Evolutionary conservation across 2,797 vertebrate species (phyloP).

Genomic region (Alca torda): DNA sequence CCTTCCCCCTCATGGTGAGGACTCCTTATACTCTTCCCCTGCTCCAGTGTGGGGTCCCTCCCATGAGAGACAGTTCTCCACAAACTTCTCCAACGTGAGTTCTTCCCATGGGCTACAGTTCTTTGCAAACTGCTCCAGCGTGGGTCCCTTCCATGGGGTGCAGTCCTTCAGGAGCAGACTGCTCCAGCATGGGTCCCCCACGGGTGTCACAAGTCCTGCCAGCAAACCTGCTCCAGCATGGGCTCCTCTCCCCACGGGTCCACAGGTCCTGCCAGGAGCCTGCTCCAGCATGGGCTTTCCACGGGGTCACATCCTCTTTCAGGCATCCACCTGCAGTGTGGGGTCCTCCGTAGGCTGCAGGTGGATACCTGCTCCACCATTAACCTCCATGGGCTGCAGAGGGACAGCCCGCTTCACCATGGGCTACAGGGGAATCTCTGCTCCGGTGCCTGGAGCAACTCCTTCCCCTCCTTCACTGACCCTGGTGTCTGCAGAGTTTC

Average conservation of each 20-base stretch:
- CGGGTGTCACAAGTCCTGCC: not conserved
- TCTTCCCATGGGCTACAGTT: not conserved
- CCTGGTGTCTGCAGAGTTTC: not conserved
- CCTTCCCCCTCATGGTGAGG: not conserved
- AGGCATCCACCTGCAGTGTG: not conserved
- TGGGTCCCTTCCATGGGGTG: not conserved
- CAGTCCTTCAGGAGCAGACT: not conserved
- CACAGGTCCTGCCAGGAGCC: not conserved
- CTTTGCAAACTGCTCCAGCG: not conserved
- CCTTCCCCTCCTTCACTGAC: not conserved
- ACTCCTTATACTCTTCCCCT: not conserved
- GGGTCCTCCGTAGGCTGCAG: not conserved
- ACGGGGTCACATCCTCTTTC: not conserved
- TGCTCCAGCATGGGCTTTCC: not conserved
- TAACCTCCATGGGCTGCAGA: not conserved
- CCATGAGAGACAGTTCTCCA: not conserved
- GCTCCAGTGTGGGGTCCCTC: not conserved
- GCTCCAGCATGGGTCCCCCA: not conserved
- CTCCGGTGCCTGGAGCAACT: not conserved
- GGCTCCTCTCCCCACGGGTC: not conserved
- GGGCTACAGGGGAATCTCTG: not conserved
- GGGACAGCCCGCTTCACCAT: not conserved
- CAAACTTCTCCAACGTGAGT: not conserved
- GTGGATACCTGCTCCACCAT: not conserved
- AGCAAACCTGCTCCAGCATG: not conserved